Conservation (phyloP, 2,113 vertebrate genomes). For the Oncorhynchus clarkii region DNA sequence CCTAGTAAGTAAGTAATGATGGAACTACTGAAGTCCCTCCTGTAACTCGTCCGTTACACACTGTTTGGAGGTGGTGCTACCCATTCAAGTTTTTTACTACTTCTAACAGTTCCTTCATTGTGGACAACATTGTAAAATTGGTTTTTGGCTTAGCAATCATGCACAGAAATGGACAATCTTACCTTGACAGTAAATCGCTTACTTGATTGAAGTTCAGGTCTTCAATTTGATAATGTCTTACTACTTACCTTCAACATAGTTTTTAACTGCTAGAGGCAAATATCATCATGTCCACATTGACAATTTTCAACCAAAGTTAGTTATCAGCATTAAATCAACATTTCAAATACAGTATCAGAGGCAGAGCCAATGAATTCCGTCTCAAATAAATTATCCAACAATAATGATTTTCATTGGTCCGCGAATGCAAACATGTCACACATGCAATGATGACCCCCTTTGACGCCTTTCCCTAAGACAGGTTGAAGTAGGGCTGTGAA, state of each 20-base stretch:
- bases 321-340: not conserved
- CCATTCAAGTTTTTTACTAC: too few species aligned
- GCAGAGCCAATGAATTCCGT: not conserved
- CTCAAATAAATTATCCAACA: too few species aligned
- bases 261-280: constrained; percentile 15
- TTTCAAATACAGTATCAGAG: not conserved
- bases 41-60: too few species aligned
- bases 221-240: not conserved
- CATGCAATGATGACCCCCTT: too few species aligned
- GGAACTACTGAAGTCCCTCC: not conserved
- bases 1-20: not conserved
- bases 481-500: not conserved
- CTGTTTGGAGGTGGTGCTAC: too few species aligned
- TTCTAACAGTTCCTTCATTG: too few species aligned
- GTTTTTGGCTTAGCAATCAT: not conserved
- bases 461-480: too few species aligned
- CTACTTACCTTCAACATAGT: constrained; percentile 13
- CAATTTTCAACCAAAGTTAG: not conserved
- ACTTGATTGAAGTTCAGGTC: constrained; percentile 28
- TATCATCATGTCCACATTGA: not conserved
- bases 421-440: too few species aligned
- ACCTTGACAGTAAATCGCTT: constrained; percentile 46
- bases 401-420: too few species aligned
- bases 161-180: constrained; percentile 4
- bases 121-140: not conserved